phyloP scores from a whole-genome alignment of 2,797 vertebrate genomes.

The Darevskia nairensis region DNA sequence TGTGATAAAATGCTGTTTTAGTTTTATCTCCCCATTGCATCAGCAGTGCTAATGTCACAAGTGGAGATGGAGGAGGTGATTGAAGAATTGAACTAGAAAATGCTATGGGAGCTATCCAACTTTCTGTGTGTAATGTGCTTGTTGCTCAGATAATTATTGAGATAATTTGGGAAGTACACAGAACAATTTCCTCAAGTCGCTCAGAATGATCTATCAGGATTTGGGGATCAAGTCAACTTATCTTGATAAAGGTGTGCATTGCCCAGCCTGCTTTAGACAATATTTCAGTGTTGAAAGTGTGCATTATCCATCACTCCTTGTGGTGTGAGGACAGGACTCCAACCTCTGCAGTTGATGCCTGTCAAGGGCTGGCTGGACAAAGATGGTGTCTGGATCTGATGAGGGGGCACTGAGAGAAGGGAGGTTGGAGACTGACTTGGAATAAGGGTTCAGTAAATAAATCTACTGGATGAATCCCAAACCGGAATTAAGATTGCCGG shows the following conservation, averaged over 20 bases:
- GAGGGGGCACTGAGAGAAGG: too few relatives aligned
- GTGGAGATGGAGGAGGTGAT: constrained; percentile 18
- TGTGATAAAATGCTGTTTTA: constrained; percentile 53
- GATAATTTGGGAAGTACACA: not conserved
- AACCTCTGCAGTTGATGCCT: too few relatives aligned
- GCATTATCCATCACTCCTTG: not conserved
- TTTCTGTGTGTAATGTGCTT: constrained; percentile 11
- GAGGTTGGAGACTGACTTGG: too few relatives aligned
- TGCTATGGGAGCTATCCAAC: constrained; percentile 6
- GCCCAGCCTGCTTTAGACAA: not conserved
- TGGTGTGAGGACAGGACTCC: too few relatives aligned
- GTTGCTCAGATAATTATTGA: constrained; percentile 36
- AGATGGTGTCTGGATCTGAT: too few relatives aligned
- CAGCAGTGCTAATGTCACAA: constrained; percentile 43
- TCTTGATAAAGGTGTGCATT: not conserved
- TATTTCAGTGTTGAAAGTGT: not conserved
- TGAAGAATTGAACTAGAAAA: constrained; percentile 37
- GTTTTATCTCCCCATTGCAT: constrained; percentile 49
- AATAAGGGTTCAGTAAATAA: too few relatives aligned
- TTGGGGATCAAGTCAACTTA: not conserved
- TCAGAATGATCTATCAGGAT: constrained; percentile 26
- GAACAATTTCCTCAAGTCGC: constrained; percentile 1
- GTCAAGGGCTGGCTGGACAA: too few relatives aligned
- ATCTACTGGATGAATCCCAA: not conserved
- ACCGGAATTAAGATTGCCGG: too few relatives aligned